Evolutionary conservation across 2,797 vertebrate genomes (phyloP), one percentile per base, ranked within the genome.

Genomic region (Crenichthys baileyi): DNA sequence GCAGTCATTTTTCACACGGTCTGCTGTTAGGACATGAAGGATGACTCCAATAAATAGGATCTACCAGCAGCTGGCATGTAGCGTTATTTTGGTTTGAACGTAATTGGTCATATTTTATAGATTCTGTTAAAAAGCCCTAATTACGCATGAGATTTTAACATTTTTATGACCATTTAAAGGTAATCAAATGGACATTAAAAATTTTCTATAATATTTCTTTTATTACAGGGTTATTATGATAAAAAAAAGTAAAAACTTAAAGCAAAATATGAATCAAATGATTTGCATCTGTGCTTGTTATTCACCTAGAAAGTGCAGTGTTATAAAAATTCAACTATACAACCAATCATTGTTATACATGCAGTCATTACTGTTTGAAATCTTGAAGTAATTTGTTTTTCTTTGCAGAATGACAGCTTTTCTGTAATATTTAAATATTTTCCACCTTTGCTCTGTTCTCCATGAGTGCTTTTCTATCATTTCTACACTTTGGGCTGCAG

Each of bases 401-500:
- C 16, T 31, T 46, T 2, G 26, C 3, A 65, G 7, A 65, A 22
- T 39, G 20, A 0, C 61, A 39, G 15, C 31, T 41, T 41, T 5
- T 39, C 31, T 36, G 61, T 20, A 20, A 65, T 39, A 39, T 65
- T 65, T 68, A 44, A 39, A 1, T 7, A 44, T 13, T 13, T 68
- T 46, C 39, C 20, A 15, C 29, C 36, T 53, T n/a, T 2, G n/a
- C 9, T 24, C 13, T 41, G 29, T 18, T 41, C 36, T 41, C 20
- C 3, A 3, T n/a, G 31, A n/a, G 24, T 18, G 18, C 24, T 55
- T 73, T 73, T 58, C 39, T 3, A 5, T 73, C 18, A n/a, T 73
- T 79, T 80, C 36, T 70, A 46, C 13, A 16, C 39, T 79, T 73
- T 65, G 74, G 58, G 85, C 90, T 88, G 18, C 61, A 75, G 85